Conservation (phyloP, 2,797 vertebrate genomes). For the Aplochiton taeniatus region DNA sequence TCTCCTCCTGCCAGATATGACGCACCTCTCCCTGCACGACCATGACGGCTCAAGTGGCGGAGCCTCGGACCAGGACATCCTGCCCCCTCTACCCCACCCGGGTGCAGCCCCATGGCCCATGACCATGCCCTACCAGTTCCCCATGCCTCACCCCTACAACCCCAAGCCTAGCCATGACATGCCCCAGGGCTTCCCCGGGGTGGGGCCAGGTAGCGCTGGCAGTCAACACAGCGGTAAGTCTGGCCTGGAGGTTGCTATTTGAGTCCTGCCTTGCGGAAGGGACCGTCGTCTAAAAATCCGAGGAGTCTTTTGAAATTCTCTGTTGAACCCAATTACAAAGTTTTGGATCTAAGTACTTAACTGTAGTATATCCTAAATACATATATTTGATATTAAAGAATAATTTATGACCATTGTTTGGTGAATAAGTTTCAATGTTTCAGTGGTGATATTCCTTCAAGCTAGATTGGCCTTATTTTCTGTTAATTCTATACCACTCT, state of each 20-base stretch:
- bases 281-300: too few species aligned
- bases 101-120: slow-evolving; percentile 95
- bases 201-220: slow-evolving; percentile 89
- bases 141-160: slow-evolving; percentile 88
- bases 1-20: slow-evolving; percentile 83
- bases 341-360: too few species aligned
- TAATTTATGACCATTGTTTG: too few species aligned
- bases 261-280: too few species aligned
- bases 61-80: slow-evolving; percentile 95
- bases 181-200: slow-evolving; percentile 84
- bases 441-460: too few species aligned
- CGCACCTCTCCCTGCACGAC: slow-evolving; percentile 92
- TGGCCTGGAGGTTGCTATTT: slow-evolving; percentile 19
- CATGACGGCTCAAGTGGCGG: slow-evolving; percentile 96
- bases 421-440: too few species aligned
- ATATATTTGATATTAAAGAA: too few species aligned
- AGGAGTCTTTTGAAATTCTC: too few species aligned
- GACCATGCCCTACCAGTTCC: slow-evolving; percentile 94
- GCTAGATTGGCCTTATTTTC: too few species aligned
- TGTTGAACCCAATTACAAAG: too few species aligned
- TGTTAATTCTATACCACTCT: too few species aligned
- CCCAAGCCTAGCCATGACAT: slow-evolving; percentile 84
- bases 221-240: slow-evolving; percentile 95
- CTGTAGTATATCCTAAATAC: too few species aligned
- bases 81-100: slow-evolving; percentile 93